Conservation (phyloP, 2,888 invertebrate species). For the Mythimna pallens region DNA sequence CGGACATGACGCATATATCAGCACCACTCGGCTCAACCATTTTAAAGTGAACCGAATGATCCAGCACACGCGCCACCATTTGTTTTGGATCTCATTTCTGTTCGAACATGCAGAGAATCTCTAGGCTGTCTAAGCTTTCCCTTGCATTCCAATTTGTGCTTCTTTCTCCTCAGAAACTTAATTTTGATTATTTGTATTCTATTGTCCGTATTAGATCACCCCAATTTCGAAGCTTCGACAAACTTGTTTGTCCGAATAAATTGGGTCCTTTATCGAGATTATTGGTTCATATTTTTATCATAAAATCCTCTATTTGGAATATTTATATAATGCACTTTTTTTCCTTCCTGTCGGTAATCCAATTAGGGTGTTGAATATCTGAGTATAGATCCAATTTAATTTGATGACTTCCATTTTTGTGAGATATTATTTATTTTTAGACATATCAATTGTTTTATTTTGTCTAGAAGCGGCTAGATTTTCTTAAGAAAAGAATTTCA, state of each 20-base stretch:
- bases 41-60: no score
- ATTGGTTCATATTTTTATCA: slow-evolving; percentile 16
- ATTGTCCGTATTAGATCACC: slow-evolving; percentile 18
- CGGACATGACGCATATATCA: no score
- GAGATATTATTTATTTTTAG: neutral
- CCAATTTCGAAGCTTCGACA: slow-evolving; percentile 27
- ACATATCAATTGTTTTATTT: neutral
- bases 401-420: slow-evolving; percentile 6
- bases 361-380: slow-evolving; percentile 30
- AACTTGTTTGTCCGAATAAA: slow-evolving; percentile 35
- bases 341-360: slow-evolving; percentile 27
- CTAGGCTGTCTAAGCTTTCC: no score
- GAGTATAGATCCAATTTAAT: slow-evolving; percentile 14
- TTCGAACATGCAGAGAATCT: no score
- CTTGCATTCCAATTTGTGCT: neutral
- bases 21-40: no score
- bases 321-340: slow-evolving; percentile 34
- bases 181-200: slow-evolving; percentile 8
- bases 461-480: neutral
- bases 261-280: slow-evolving; percentile 34
- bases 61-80: no score
- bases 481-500: neutral
- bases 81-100: no score
- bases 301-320: slow-evolving; percentile 10
- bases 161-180: neutral